phyloP scores from a whole-genome alignment of 1,140 invertebrate genomes.

The Drosophila grimshawi region DNA sequence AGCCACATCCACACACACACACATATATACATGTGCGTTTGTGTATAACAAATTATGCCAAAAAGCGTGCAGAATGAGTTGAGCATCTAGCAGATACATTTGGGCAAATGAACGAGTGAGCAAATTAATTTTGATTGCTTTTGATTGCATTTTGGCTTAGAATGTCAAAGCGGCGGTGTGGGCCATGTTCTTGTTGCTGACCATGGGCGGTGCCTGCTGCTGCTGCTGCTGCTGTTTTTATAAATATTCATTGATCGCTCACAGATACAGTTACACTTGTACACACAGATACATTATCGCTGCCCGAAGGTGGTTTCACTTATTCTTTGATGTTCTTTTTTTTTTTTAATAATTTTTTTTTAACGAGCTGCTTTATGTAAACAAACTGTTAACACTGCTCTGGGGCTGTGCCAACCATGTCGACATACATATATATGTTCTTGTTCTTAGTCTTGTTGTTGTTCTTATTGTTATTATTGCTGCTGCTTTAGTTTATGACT shows the following conservation, averaged over 20 bases:
- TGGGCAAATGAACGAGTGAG: constrained; percentile 56
- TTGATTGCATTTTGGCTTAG: constrained; percentile 52
- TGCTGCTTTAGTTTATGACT: constrained; percentile 64
- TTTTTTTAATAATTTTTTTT: constrained; percentile 57
- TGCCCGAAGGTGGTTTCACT: constrained; percentile 34
- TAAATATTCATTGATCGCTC: constrained; percentile 76
- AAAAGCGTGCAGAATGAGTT: constrained; percentile 58
- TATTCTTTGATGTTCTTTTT: constrained; percentile 47
- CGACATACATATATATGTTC: constrained; percentile 31
- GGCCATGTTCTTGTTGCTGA: constrained; percentile 54
- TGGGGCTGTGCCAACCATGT: constrained; percentile 30
- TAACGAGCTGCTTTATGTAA: constrained; percentile 81
- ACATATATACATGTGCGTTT: constrained; percentile 8
- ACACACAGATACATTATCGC: constrained; percentile 6
- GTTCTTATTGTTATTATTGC: constrained; percentile 48
- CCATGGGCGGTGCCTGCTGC: constrained; percentile 72
- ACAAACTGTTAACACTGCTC: constrained; percentile 79
- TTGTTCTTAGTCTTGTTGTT: constrained; percentile 54
- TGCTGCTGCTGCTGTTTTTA: constrained; percentile 39
- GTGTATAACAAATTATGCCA: constrained; percentile 58
- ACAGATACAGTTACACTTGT: constrained; percentile 12
- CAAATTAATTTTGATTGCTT: constrained; percentile 80
- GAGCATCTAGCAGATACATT: constrained; percentile 62
- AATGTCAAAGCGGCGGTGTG: constrained; percentile 43
- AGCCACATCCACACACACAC: constrained; percentile 10